Conservation (phyloP, 2,113 vertebrate genomes). For the Sceloporus undulatus region DNA sequence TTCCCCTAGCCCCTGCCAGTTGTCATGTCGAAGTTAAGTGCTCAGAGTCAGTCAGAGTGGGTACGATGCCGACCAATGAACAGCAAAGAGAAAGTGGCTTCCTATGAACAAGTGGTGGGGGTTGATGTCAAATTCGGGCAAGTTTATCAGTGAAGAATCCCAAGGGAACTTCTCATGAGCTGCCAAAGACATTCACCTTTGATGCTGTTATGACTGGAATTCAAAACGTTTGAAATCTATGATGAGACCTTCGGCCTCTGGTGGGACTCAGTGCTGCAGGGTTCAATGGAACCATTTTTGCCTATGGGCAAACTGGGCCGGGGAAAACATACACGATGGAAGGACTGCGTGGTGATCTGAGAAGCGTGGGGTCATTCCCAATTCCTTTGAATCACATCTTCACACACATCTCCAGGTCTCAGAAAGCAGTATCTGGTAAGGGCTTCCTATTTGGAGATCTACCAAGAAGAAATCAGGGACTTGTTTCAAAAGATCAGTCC, state of each 20-base stretch:
- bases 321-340: conserved; percentile 98
- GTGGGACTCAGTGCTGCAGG: conserved; percentile 95
- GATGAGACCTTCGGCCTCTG: conserved; percentile 95
- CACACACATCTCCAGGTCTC: conserved; percentile 97
- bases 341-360: conserved; percentile 91
- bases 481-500: conserved; percentile 93
- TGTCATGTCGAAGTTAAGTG: conserved; percentile 94
- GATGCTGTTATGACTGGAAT: conserved; percentile 94
- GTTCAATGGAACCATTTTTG: conserved; percentile 99
- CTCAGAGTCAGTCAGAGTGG: conserved; percentile 91
- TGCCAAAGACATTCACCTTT: conserved; percentile 95
- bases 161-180: conserved; percentile 83
- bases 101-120: conserved; percentile 87
- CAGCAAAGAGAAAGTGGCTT: conserved; percentile 88
- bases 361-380: conserved; percentile 95
- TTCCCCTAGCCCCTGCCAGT: fast-evolving
- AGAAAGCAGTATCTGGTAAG: conserved; percentile 98
- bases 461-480: conserved; percentile 97
- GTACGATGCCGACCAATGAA: conserved; percentile 98
- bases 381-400: conserved; percentile 98
- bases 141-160: conserved; percentile 90
- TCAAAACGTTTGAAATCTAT: conserved; percentile 96
- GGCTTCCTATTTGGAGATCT: conserved; percentile 96
- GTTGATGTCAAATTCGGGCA: conserved; percentile 97
- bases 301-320: conserved; percentile 96